Conservation (phyloP, 2,888 invertebrate genomes). For the Polia nebulosa region DNA sequence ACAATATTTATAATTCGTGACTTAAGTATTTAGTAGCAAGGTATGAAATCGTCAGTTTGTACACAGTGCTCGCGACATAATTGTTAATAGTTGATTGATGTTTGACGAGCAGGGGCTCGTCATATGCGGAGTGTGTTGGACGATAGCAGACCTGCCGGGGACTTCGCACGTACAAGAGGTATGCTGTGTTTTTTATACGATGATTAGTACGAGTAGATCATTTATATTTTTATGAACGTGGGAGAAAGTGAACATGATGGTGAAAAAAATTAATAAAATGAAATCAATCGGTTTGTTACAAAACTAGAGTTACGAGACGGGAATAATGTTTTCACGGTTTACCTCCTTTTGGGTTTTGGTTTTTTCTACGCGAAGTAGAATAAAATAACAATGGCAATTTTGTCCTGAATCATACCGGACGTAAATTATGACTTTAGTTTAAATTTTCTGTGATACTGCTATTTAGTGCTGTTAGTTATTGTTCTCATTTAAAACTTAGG, state of each 20-base stretch:
- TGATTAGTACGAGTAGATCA: background rate
- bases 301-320: background rate
- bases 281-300: background rate
- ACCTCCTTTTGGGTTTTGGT: too few species aligned
- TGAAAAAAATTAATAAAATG: too few species aligned
- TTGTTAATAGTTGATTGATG: slow-evolving; percentile 64
- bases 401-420: background rate
- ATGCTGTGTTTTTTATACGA: slow-evolving; percentile 30
- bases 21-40: slow-evolving; percentile 40
- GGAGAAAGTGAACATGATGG: background rate
- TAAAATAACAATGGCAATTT: too few species aligned
- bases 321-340: background rate
- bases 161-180: slow-evolving; percentile 62
- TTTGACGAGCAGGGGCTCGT: slow-evolving; percentile 72
- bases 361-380: too few species aligned
- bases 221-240: slow-evolving; percentile 13
- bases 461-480: too few species aligned
- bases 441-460: background rate
- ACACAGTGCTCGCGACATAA: slow-evolving; percentile 59
- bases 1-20: slow-evolving; percentile 39
- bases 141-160: slow-evolving; percentile 62
- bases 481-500: too few species aligned
- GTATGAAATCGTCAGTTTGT: slow-evolving; percentile 45
- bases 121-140: slow-evolving; percentile 66
- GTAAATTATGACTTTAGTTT: background rate